Percentiles rank a stretch among this genome's conserved stretches.
These are phyloP conservation scores for Oncorhynchus keta DNA, from an alignment of 2,113 vertebrate genomes.

Conservation along the genomic window DNA sequence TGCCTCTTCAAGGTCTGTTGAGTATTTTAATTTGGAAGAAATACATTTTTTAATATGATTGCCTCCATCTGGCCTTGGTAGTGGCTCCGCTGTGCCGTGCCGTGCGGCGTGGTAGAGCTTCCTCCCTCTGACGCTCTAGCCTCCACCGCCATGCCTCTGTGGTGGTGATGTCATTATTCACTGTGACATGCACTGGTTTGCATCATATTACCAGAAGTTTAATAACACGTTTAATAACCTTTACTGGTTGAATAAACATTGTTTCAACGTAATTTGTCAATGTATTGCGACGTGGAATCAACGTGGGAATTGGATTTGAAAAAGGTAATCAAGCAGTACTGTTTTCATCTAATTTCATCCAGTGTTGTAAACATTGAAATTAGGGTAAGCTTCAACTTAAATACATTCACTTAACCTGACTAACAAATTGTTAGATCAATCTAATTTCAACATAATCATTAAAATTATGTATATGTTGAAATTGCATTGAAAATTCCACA, in stretches of 20 bases:
- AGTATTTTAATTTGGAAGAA: slow-evolving; percentile 30
- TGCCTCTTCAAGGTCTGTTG: slow-evolving; percentile 1
- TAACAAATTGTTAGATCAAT: too few relatives aligned
- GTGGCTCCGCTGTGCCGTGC: not conserved
- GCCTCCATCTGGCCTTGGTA: slow-evolving; percentile 11
- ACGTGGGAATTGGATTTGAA: too few relatives aligned
- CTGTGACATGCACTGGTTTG: slow-evolving; percentile 13
- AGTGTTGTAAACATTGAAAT: too few relatives aligned
- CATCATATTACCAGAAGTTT: slow-evolving; percentile 30
- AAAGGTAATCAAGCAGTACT: too few relatives aligned
- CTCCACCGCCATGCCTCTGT: not conserved
- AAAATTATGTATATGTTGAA: too few relatives aligned
- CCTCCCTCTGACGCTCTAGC: not conserved
- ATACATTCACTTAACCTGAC: too few relatives aligned
- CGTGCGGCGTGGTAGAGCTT: not conserved
- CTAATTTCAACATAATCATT: too few relatives aligned
- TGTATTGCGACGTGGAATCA: too few relatives aligned
- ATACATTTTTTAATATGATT: slow-evolving; percentile 23
- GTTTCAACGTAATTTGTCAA: too few relatives aligned
- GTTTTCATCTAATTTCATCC: too few relatives aligned
- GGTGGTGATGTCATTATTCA: slow-evolving; percentile 29
- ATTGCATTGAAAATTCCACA: too few relatives aligned
- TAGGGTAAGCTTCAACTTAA: too few relatives aligned
- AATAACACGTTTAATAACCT: not conserved
- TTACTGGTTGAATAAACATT: not conserved